Evolutionary conservation across 1,140 invertebrate species (phyloP).

Genomic region (Zaprionus inermis): DNA sequence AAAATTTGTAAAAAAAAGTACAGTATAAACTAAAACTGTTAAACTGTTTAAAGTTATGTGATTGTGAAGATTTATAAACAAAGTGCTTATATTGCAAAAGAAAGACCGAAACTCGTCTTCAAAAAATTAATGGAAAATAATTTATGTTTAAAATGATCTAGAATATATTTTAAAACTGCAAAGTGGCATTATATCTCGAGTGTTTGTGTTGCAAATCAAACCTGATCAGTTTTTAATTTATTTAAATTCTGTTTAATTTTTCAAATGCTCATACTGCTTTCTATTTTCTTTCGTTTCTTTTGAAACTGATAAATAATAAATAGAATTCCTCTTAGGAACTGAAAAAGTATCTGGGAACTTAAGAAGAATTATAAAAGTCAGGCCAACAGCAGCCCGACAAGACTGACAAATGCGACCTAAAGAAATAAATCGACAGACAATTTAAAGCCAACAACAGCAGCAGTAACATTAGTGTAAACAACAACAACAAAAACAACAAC

Average conservation of each 20-base stretch:
- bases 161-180: neutral
- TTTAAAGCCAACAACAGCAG: slow-evolving; percentile 13
- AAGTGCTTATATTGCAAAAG: neutral
- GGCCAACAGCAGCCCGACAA: slow-evolving; percentile 25
- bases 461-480: slow-evolving; percentile 3
- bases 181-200: neutral
- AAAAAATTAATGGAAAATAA: neutral
- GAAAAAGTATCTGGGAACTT: slow-evolving; percentile 19
- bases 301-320: slow-evolving; percentile 26
- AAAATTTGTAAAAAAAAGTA: neutral
- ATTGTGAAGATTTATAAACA: neutral
- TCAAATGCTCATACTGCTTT: neutral
- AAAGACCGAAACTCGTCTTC: neutral
- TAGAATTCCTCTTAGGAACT: slow-evolving; percentile 32
- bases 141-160: no score
- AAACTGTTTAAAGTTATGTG: neutral
- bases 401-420: slow-evolving; percentile 43
- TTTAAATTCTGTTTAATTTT: neutral
- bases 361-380: slow-evolving; percentile 33
- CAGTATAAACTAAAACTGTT: neutral
- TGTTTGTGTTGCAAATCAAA: neutral
- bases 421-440: slow-evolving; percentile 58
- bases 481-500: slow-evolving; percentile 4
- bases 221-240: neutral
- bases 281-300: neutral